These are phyloP conservation scores for Macrostomum cliftonense DNA, from an alignment of 2,888 invertebrate genomes.

Conservation along the genomic window DNA sequence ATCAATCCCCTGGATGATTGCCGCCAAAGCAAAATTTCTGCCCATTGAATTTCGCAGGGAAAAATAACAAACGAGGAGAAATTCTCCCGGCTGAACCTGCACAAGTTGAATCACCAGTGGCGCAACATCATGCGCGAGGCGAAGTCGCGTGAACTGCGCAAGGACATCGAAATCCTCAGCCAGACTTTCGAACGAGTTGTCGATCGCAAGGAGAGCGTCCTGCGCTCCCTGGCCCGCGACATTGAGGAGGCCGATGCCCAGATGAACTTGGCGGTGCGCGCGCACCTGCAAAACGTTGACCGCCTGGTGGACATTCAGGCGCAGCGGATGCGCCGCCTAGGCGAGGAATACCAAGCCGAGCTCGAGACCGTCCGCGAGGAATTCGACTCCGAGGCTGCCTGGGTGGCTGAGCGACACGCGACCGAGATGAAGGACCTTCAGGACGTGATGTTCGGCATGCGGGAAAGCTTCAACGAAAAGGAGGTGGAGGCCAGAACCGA, in stretches of 20 bases:
- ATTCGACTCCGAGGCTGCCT: conserved; percentile 22
- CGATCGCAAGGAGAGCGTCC: conserved; percentile 35
- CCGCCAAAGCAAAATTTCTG: too few species aligned
- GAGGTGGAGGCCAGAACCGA: conserved; percentile 34
- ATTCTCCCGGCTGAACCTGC: conserved; percentile 30
- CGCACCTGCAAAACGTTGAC: conserved; percentile 35
- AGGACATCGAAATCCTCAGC: conserved; percentile 37
- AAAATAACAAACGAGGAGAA: conserved; percentile 36
- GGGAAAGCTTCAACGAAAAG: conserved; percentile 32
- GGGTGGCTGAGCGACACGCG: conserved; percentile 28
- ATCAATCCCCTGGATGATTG: too few species aligned
- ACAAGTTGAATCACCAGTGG: conserved; percentile 38
- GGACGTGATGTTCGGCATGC: conserved; percentile 38
- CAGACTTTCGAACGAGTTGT: conserved; percentile 39
- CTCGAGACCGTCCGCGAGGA: conserved; percentile 21
- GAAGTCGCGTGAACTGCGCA: conserved; percentile 35
- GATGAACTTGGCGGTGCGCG: conserved; percentile 33
- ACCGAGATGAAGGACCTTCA: conserved; percentile 29
- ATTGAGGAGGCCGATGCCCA: conserved; percentile 37
- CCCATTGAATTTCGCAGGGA: too few species aligned
- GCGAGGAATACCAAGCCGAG: conserved; percentile 25
- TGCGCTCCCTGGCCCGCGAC: conserved; percentile 35
- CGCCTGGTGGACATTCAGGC: conserved; percentile 27
- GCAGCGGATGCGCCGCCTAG: conserved; percentile 21
- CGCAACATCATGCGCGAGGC: conserved; percentile 37